Conservation (phyloP, 2,113 vertebrate species). For the Amazona guildingii region DNA sequence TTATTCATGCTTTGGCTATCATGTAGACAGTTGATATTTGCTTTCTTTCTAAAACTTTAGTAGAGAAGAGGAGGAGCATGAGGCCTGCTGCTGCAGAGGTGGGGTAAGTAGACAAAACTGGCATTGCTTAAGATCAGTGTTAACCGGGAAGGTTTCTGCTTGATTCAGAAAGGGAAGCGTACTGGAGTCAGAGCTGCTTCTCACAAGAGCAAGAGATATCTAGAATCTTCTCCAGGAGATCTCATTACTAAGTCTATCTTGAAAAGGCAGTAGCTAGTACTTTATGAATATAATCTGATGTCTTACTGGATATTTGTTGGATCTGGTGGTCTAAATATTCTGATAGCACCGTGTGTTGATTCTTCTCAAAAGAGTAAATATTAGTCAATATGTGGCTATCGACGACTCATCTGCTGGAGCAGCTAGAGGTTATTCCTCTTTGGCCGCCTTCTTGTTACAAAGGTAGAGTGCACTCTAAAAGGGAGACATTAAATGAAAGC, state of each 20-base stretch:
- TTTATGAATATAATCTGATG: background rate
- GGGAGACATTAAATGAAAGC: background rate
- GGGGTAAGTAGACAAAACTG: background rate
- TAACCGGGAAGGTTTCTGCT: background rate
- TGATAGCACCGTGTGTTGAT: background rate
- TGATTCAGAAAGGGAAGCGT: background rate
- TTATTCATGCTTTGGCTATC: background rate
- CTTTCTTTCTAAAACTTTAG: background rate
- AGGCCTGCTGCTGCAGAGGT: background rate
- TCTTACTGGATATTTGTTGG: background rate
- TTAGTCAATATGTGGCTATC: background rate
- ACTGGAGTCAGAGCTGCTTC: background rate
- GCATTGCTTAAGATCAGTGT: fast-evolving
- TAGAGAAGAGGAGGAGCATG: background rate
- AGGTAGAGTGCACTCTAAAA: background rate
- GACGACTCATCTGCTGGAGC: background rate
- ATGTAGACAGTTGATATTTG: background rate
- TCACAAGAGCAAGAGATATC: background rate
- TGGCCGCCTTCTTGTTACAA: background rate
- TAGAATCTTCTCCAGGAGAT: background rate
- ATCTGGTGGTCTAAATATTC: background rate
- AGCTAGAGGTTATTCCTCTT: background rate
- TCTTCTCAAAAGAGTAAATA: background rate
- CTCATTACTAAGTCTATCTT: fast-evolving
- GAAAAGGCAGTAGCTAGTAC: background rate